Conservation (phyloP, 2,888 invertebrate species). For the Biston betularia region DNA sequence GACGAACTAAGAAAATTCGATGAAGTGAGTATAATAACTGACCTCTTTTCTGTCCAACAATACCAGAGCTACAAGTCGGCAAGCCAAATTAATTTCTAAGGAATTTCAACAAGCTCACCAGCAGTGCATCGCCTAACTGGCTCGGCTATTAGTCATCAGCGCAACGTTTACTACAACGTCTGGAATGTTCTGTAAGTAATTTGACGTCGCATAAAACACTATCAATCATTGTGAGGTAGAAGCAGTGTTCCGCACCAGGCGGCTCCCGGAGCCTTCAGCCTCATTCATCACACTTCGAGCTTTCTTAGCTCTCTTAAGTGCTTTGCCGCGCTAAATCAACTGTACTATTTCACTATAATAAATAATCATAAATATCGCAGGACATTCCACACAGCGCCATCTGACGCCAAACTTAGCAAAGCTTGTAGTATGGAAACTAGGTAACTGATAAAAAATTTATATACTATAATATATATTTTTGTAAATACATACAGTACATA, state of each 20-base stretch:
- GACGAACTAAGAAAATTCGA: background rate
- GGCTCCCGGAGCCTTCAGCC: slow-evolving; percentile 55
- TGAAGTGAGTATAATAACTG: background rate
- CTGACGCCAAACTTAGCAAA: too few relatives aligned
- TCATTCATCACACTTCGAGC: slow-evolving; percentile 83
- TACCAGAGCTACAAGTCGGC: too few relatives aligned
- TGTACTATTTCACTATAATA: slow-evolving; percentile 29
- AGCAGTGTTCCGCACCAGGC: slow-evolving; percentile 67
- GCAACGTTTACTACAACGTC: slow-evolving; percentile 40
- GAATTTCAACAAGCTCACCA: background rate
- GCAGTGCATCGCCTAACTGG: slow-evolving; percentile 12
- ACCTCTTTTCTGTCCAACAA: background rate
- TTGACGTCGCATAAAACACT: slow-evolving; percentile 67
- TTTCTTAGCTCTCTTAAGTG: slow-evolving; percentile 68
- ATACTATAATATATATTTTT: too few relatives aligned
- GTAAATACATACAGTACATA: too few relatives aligned
- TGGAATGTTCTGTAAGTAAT: slow-evolving; percentile 60
- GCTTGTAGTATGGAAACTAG: too few relatives aligned
- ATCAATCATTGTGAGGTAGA: slow-evolving; percentile 74
- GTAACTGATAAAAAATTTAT: too few relatives aligned
- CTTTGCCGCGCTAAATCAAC: slow-evolving; percentile 54
- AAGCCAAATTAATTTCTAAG: background rate
- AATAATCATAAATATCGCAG: too few relatives aligned
- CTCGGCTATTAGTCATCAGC: slow-evolving; percentile 24
- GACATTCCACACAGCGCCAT: too few relatives aligned